Conservation (phyloP, 2,113 vertebrate species). For the Petrocephalus microphthalmus region DNA sequence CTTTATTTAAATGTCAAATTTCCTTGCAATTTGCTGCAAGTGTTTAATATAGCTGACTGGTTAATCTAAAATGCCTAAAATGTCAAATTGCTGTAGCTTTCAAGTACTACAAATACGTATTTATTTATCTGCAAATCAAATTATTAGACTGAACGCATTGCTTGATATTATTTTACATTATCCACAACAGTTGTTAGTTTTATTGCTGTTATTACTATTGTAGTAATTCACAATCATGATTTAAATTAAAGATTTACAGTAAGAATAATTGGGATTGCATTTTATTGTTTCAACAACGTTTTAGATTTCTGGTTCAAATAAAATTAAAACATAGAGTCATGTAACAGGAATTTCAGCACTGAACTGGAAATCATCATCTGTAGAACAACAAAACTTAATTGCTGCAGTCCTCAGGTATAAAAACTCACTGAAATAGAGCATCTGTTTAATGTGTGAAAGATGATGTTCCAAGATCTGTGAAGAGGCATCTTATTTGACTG, state of each 20-base stretch:
- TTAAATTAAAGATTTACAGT: background rate
- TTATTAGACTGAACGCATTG: background rate
- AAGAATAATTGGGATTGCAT: background rate
- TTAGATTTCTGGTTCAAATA: background rate
- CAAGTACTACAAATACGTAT: background rate
- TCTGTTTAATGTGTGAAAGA: background rate
- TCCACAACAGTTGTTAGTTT: background rate
- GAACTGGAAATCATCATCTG: background rate
- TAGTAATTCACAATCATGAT: background rate
- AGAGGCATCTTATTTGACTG: slow-evolving; percentile 46
- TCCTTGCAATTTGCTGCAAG: too few relatives aligned
- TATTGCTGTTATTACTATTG: background rate
- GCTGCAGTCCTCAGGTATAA: background rate
- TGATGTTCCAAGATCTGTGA: background rate
- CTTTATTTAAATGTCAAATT: background rate
- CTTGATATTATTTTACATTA: background rate
- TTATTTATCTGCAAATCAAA: background rate
- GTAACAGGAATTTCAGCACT: background rate
- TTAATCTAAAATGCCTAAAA: background rate
- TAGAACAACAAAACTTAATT: background rate
- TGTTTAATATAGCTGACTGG: background rate
- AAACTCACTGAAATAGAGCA: background rate
- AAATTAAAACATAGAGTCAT: background rate
- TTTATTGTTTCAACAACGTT: background rate
- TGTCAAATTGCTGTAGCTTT: background rate